Conservation (phyloP, 2,113 vertebrate species). For the Pomatostomus ruficeps region DNA sequence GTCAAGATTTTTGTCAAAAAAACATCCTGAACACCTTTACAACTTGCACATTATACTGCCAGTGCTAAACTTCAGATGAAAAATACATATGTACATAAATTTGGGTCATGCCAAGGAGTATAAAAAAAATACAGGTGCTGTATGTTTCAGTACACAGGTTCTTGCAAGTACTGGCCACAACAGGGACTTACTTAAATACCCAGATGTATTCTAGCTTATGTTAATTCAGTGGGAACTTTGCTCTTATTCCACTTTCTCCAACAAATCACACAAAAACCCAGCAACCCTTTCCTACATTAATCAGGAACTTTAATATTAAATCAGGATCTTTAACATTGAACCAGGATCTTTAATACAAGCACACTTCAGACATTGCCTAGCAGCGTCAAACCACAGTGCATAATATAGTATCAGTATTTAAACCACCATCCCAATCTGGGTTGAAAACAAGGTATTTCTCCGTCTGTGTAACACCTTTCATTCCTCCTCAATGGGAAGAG, state of each 20-base stretch:
- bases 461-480: background rate
- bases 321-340: background rate
- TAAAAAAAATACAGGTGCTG: background rate
- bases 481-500: conserved; percentile 1
- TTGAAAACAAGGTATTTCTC: background rate
- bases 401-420: background rate
- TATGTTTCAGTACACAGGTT: background rate
- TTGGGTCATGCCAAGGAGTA: background rate
- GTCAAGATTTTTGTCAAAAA: background rate
- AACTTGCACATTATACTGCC: background rate
- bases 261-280: background rate
- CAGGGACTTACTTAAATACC: background rate
- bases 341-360: background rate
- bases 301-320: background rate
- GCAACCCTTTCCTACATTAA: background rate
- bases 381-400: background rate
- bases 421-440: background rate
- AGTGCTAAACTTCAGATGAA: background rate
- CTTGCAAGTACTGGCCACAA: background rate
- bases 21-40: background rate
- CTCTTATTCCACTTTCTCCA: background rate
- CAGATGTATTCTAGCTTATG: fast-evolving
- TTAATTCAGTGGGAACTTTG: background rate
- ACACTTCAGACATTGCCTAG: background rate
- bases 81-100: background rate